Percentiles rank a stretch among this genome's conserved stretches.
These are phyloP conservation scores for Lobophora halterata DNA, from an alignment of 2,888 invertebrate species.

Conservation along the genomic window DNA sequence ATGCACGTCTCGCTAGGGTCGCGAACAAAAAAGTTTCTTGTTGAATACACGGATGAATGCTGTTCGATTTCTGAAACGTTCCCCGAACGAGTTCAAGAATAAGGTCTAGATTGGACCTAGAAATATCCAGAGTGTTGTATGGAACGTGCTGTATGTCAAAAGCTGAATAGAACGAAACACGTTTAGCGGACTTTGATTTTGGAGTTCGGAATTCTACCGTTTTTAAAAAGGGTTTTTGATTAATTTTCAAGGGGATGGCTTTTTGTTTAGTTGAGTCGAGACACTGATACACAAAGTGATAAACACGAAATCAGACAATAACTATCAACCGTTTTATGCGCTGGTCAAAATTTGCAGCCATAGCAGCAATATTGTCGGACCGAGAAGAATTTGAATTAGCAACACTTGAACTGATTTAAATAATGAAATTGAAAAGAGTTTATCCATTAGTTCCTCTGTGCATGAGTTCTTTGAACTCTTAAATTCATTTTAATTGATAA, in stretches of 20 bases:
- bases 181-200: constrained; percentile 60
- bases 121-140: constrained; percentile 41
- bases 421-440: constrained; percentile 5
- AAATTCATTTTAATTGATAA: not conserved
- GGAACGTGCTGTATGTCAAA: constrained; percentile 53
- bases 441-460: not conserved
- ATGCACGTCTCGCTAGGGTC: constrained; percentile 62
- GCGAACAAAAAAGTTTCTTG: constrained; percentile 48
- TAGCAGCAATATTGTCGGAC: constrained; percentile 2
- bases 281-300: constrained; percentile 24
- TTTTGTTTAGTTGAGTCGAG: constrained; percentile 23
- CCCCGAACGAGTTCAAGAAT: constrained; percentile 47
- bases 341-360: constrained; percentile 19
- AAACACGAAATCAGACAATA: constrained; percentile 26
- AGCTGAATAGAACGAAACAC: constrained; percentile 61
- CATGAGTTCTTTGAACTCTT: not conserved
- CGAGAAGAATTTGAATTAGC: constrained; percentile 13
- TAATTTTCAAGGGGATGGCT: constrained; percentile 25
- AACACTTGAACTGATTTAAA: constrained; percentile 8
- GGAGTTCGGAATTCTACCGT: constrained; percentile 39
- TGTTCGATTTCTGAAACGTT: constrained; percentile 40
- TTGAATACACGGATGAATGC: constrained; percentile 32
- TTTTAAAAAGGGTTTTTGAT: constrained; percentile 30
- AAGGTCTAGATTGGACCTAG: constrained; percentile 60
- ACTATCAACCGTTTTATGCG: constrained; percentile 32